Percentiles rank a stretch among this genome's conserved stretches.
Evolutionary conservation across 2,113 vertebrate genomes (phyloP).

Genomic region (Lampris megalopsis): DNA sequence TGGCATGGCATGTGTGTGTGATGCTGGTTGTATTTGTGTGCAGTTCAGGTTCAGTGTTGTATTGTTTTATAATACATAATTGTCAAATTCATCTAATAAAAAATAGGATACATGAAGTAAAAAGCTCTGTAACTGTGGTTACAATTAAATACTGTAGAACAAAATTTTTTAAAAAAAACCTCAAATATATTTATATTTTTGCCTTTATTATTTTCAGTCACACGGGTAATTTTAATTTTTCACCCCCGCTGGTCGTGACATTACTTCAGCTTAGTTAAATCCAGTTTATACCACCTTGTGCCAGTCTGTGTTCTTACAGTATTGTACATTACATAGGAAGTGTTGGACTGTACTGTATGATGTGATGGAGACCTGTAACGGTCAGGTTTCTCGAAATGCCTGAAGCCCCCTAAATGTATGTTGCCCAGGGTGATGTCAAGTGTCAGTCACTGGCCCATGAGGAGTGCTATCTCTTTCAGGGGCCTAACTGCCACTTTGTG

Average conservation of each 20-base stretch:
- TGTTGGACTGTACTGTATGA: background rate
- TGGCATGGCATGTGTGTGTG: background rate
- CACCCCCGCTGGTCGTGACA: conserved; percentile 24
- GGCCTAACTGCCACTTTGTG: conserved; percentile 79
- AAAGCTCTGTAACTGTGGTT: too few relatives aligned
- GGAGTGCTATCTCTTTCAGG: conserved; percentile 79
- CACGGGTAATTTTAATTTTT: background rate
- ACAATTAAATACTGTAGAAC: too few relatives aligned
- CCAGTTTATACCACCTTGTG: too few relatives aligned
- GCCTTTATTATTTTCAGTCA: too few relatives aligned
- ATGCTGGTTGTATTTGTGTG: conserved; percentile 1
- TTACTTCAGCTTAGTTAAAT: background rate
- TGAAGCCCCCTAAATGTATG: conserved; percentile 69
- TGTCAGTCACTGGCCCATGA: conserved; percentile 69
- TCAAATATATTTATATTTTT: too few relatives aligned
- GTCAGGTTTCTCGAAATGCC: conserved; percentile 74
- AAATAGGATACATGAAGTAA: background rate
- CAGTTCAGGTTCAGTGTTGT: background rate
- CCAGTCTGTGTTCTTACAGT: too few relatives aligned
- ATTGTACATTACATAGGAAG: background rate
- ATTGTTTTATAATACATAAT: background rate
- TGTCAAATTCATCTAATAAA: background rate
- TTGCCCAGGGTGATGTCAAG: conserved; percentile 70
- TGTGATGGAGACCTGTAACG: conserved; percentile 31
- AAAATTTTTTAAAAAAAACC: too few relatives aligned